phyloP scores from a whole-genome alignment of 2,113 vertebrate species.

The Cervus canadensis region DNA sequence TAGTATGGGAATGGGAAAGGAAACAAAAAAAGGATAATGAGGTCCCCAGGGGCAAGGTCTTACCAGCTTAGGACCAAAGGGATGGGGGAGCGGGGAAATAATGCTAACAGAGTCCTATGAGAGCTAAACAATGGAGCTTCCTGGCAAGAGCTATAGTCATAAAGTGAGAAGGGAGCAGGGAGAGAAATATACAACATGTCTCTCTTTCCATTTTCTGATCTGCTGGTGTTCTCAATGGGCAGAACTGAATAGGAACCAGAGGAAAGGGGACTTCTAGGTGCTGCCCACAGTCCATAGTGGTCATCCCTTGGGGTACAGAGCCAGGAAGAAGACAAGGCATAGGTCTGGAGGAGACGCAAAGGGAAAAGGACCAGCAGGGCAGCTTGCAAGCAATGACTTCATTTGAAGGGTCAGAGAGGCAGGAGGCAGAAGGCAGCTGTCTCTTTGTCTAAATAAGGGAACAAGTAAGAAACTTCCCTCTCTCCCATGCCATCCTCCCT shows the following conservation, averaged over 20 bases:
- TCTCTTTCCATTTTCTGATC: background rate
- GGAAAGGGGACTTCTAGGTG: background rate
- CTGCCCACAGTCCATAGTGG: no score
- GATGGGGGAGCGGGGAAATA: background rate
- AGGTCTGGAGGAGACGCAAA: background rate
- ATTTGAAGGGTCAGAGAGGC: background rate
- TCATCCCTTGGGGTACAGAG: background rate
- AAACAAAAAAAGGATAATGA: background rate
- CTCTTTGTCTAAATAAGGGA: background rate
- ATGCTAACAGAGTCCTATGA: background rate
- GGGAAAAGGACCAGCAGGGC: background rate
- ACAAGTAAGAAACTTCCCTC: background rate
- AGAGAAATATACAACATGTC: background rate
- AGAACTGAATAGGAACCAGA: background rate
- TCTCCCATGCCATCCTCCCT: background rate
- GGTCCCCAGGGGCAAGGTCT: background rate
- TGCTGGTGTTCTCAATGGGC: background rate
- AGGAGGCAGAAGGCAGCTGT: background rate
- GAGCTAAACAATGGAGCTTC: background rate
- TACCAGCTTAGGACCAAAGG: background rate
- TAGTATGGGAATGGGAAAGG: background rate
- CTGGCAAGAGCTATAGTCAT: background rate
- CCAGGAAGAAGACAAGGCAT: background rate
- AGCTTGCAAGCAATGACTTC: background rate
- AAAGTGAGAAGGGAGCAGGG: background rate